A percentile compares a stretch with the other conserved stretches of the same genome.
Evolutionary conservation across 2,888 invertebrate genomes (phyloP).

Genomic region (Folsomia candida): DNA sequence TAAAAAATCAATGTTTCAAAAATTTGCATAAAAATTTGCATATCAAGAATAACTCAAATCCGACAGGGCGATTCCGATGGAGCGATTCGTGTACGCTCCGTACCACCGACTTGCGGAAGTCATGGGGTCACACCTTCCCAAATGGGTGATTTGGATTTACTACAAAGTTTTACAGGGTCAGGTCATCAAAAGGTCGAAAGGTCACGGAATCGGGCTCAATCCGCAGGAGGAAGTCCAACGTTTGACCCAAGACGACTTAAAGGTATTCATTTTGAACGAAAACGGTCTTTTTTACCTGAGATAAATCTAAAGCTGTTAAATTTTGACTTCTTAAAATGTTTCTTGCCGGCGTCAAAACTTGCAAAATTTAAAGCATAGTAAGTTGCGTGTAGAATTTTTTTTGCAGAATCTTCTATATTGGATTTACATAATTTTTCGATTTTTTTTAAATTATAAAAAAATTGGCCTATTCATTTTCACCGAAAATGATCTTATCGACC

Average conservation of each 20-base stretch:
- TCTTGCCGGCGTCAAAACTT: too few relatives aligned
- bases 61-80: neutral
- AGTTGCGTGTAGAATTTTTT: too few relatives aligned
- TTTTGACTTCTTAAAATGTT: too few relatives aligned
- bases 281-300: too few relatives aligned
- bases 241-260: constrained; percentile 22
- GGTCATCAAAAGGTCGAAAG: neutral
- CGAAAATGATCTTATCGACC: too few relatives aligned
- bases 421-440: too few relatives aligned
- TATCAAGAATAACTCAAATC: neutral
- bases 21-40: neutral
- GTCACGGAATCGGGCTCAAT: constrained; percentile 47
- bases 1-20: neutral
- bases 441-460: too few relatives aligned
- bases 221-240: constrained; percentile 30
- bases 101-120: neutral
- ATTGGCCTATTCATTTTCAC: too few relatives aligned
- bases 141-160: neutral
- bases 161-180: neutral
- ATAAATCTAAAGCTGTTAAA: too few relatives aligned
- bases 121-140: neutral
- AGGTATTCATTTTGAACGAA: too few relatives aligned
- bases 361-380: too few relatives aligned
- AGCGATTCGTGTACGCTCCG: neutral
- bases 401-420: too few relatives aligned